A percentile compares a stretch with the other conserved stretches of the same genome.
Evolutionary conservation across 2,113 vertebrate genomes (phyloP).

Genomic region (Excalfactoria chinensis): DNA sequence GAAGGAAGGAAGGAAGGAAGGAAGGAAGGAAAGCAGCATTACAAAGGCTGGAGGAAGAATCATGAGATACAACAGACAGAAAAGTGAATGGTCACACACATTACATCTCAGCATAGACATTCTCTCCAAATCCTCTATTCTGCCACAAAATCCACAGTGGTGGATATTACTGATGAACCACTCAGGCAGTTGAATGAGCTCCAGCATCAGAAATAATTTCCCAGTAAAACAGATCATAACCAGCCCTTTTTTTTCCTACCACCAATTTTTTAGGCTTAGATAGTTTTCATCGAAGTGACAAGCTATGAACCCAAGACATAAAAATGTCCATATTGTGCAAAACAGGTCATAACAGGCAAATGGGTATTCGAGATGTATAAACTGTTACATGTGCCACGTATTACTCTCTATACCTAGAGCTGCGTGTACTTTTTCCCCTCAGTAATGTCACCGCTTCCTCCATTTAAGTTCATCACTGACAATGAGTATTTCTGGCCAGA

Average conservation of each 20-base stretch:
- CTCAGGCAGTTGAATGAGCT: not conserved
- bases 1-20: no score
- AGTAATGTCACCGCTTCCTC: not conserved
- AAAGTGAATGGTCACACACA: not conserved
- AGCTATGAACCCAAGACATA: not conserved
- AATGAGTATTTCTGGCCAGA: not conserved
- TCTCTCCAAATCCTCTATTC: not conserved
- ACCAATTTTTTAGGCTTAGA: not conserved
- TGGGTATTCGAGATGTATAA: not conserved
- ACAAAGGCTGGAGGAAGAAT: constrained; percentile 29
- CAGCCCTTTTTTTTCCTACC: not conserved
- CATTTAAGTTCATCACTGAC: not conserved
- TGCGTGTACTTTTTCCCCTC: not conserved
- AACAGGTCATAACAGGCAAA: not conserved
- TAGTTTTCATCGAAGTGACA: not conserved
- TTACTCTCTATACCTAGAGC: not conserved
- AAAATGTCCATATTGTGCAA: not conserved
- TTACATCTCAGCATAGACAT: not conserved
- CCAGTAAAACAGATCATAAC: not conserved
- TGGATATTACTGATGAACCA: not conserved
- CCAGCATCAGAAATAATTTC: not conserved
- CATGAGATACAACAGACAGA: not conserved
- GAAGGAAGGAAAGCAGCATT: not conserved
- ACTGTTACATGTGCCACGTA: fast-evolving
- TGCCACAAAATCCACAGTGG: not conserved